Percentiles rank a stretch among this genome's conserved stretches.
phyloP scores from a whole-genome alignment of 2,113 vertebrate genomes.

The Todiramphus saurophagus region DNA sequence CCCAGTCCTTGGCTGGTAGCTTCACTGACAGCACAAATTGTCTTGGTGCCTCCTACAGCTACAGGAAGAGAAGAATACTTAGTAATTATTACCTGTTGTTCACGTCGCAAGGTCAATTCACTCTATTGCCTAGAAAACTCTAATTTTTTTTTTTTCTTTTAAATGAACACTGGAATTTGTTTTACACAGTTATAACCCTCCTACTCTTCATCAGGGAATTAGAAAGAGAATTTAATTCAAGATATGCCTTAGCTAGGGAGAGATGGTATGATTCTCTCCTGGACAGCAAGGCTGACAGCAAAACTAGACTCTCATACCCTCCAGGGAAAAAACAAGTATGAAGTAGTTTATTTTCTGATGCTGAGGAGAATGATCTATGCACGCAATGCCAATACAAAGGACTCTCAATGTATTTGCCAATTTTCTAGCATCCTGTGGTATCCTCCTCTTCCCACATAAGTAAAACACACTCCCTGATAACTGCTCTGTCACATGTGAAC shows the following conservation, averaged over 20 bases:
- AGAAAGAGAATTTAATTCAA: neutral
- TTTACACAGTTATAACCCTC: neutral
- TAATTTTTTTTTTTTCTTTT: neutral
- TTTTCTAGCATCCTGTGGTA: neutral
- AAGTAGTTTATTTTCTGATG: neutral
- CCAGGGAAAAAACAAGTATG: neutral
- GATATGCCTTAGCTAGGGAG: neutral
- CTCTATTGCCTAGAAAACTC: neutral
- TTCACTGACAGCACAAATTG: neutral
- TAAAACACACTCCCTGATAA: neutral
- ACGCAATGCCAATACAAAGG: neutral
- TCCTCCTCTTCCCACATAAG: neutral
- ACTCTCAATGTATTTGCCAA: neutral
- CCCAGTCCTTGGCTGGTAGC: neutral
- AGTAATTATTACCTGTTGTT: neutral
- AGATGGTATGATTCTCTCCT: neutral
- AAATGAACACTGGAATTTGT: neutral
- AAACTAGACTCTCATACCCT: neutral
- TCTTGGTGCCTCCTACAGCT: neutral
- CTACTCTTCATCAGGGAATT: neutral
- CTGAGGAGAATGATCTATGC: neutral
- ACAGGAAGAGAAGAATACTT: neutral
- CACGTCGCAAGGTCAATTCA: neutral
- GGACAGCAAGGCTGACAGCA: neutral
- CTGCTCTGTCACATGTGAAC: neutral